Conservation (phyloP, 2,797 vertebrate species). For the Chelonia mydas region DNA sequence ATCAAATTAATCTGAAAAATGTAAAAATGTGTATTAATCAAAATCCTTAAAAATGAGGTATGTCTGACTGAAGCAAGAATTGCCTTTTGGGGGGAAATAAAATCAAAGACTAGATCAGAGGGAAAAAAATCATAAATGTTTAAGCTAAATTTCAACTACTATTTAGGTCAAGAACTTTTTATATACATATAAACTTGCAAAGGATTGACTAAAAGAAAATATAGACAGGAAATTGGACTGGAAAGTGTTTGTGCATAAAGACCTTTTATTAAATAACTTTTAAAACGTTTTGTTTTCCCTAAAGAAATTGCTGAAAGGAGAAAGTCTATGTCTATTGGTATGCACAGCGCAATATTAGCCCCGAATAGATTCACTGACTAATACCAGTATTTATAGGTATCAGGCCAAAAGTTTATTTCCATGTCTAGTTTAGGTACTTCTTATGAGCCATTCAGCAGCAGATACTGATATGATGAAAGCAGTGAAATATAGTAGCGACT, state of each 20-base stretch:
- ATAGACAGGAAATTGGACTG: background rate
- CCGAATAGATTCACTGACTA: background rate
- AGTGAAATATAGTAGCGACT: slow-evolving; percentile 39
- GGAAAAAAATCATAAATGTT: background rate
- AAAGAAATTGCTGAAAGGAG: background rate
- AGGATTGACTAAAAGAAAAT: slow-evolving; percentile 34
- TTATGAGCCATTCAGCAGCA: slow-evolving; percentile 28
- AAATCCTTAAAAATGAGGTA: background rate
- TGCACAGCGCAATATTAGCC: background rate
- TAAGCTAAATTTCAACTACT: slow-evolving; percentile 22
- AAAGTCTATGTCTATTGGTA: background rate
- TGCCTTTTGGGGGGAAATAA: slow-evolving; percentile 11
- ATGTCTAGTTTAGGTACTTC: slow-evolving; percentile 6
- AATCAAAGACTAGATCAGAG: background rate
- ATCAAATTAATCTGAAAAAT: background rate
- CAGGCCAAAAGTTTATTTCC: background rate
- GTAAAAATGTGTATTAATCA: background rate
- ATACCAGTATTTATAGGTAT: background rate
- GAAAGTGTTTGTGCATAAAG: background rate
- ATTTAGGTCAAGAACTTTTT: slow-evolving; percentile 29
- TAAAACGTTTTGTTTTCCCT: slow-evolving; percentile 26
- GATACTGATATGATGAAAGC: slow-evolving; percentile 30
- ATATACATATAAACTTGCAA: background rate
- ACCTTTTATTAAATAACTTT: slow-evolving; percentile 22
- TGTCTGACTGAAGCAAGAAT: background rate